Base-by-base conservation (phyloP, 2,888 invertebrate species). In the Plusia festucae region DNA sequence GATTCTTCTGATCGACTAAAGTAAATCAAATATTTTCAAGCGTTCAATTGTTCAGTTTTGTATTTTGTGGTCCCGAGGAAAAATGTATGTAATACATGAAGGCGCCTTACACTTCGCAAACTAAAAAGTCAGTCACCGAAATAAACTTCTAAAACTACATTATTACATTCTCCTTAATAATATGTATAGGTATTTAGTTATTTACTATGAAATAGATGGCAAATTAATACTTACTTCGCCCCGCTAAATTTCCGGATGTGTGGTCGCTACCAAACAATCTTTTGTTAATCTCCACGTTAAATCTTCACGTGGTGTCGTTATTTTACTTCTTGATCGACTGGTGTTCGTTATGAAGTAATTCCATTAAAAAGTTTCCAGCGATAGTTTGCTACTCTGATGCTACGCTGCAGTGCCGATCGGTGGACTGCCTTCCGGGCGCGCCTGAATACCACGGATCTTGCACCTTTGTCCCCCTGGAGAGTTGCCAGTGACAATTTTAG, bases 401-500 rank as follows among this genome's bases (percentile, higher is more conserved):
- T 32, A 27, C n/a, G 59, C n/a, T 55, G 44, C 58, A 64, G 60
- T 68, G 56, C 62, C 54, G 40, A 32, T 61, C 56, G 15, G 40
- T n/a, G 40, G 40, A n/a, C 40, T 40, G 56, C 60, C 72, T 76
- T 75, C 79, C 82, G 69, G 63, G 71, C 81, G 70, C 73, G 81
- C 73, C 73, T 68, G 74, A 67, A 70, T 77, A 76, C 79, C 74
- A 78, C 77, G 72, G 67, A 80, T 75, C 76, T 79, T 85, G 81
- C 83, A 88, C 87, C 87, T 87, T 81, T 78, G 75, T 76, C 73
- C 81, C 76, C 73, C 82, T 91, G 91, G 91, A 83, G 67, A 60
- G 55, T 62, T 82, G 90, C 91, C 91, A 91, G 86, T 76, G 76
- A 78, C 83, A 79, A 79, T 85, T 87, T 86, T 87, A 88, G 85